Conservation (phyloP, 2,113 vertebrate genomes). For the Nothobranchius furzeri region DNA sequence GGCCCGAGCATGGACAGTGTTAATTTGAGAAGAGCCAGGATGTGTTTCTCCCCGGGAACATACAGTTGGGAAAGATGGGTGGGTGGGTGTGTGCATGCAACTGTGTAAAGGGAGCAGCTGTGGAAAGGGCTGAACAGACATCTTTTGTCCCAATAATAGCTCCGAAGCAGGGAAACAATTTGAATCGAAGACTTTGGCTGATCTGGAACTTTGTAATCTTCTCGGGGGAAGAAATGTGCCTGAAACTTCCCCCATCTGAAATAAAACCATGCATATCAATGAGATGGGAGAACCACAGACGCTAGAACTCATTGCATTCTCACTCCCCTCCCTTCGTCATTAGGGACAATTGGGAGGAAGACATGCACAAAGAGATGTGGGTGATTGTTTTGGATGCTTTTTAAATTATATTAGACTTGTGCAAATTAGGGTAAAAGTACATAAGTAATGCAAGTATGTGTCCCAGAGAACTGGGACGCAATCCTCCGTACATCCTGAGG, state of each 20-base stretch:
- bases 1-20: constrained; percentile 17
- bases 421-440: constrained; percentile 6
- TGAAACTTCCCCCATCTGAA: constrained; percentile 32
- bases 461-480: constrained; percentile 14
- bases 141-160: constrained; percentile 76
- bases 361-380: constrained; percentile 3
- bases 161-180: constrained; percentile 57
- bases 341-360: constrained; percentile 20
- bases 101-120: constrained; percentile 68
- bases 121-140: constrained; percentile 76
- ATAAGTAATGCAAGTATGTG: too few relatives aligned
- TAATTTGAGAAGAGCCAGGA: constrained; percentile 46
- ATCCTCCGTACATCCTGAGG: constrained; percentile 51
- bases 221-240: constrained; percentile 25
- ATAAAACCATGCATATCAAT: constrained; percentile 21
- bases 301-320: constrained; percentile 30
- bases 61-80: constrained; percentile 63
- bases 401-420: constrained; percentile 25
- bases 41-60: constrained; percentile 56
- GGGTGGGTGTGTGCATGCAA: constrained; percentile 42
- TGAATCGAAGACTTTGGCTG: constrained; percentile 38
- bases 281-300: constrained; percentile 19
- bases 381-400: constrained; percentile 28
- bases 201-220: constrained; percentile 40
- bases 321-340: constrained; percentile 13